Evolutionary conservation across 1,140 invertebrate species (phyloP).

Genomic region (Ridgeia piscesae): DNA sequence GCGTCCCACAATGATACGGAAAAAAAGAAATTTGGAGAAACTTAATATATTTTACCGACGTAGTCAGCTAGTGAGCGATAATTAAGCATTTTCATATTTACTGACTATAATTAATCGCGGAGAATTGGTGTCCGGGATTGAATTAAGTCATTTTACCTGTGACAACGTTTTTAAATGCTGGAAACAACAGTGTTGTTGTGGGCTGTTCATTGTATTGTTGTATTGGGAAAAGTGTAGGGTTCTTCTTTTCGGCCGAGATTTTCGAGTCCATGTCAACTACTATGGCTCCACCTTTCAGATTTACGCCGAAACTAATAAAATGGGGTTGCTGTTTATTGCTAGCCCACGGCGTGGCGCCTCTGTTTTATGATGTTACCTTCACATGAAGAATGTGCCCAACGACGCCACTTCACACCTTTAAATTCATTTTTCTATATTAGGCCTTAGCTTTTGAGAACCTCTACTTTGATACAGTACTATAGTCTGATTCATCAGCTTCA

Average conservation of each 20-base stretch:
- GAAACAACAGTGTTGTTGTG: not conserved
- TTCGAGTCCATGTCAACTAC: not conserved
- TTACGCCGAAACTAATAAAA: not conserved
- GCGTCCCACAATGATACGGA: no score
- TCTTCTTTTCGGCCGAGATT: not conserved
- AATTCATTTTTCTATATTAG: no score
- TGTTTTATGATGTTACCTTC: no score
- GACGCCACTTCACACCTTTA: no score
- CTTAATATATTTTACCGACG: no score
- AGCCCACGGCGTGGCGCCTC: no score
- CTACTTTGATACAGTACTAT: no score
- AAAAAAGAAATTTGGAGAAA: no score
- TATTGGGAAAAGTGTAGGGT: not conserved
- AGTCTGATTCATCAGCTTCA: no score
- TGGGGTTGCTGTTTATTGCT: no score
- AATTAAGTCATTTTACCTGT: not conserved
- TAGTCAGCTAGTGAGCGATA: not conserved
- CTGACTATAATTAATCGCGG: not conserved
- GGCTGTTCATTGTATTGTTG: not conserved
- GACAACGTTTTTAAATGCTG: not conserved
- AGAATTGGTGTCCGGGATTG: not conserved
- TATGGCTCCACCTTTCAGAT: not conserved
- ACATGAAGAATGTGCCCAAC: no score
- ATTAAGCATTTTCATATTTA: not conserved
- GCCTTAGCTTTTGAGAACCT: no score